Base-by-base conservation (phyloP, 1,140 invertebrate species). In the Drosophila bipectinata region DNA sequence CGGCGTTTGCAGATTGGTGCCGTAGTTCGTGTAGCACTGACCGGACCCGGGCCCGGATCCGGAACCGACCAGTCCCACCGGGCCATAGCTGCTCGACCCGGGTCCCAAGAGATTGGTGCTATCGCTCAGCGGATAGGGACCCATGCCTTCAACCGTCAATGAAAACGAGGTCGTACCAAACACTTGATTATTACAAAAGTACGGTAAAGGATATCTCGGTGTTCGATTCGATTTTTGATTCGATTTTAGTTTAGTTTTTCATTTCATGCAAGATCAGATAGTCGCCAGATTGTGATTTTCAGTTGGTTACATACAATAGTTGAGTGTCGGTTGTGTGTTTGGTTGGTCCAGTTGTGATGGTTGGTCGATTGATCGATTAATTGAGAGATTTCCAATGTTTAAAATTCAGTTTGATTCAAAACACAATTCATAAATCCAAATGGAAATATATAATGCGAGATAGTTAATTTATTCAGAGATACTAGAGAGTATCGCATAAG, bases 91-190 rank as follows among this genome's bases (percentile, higher is more conserved):
- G 34, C 76, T 85, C 53, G 90, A 90, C 32, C 74, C 87, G 77
- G 91, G 90, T 57, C 91, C 90, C 85, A 92, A 77, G 24, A 92
- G 80, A 73, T 92, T 92, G 66, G 91, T 91, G 90, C 88, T 91
- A 89, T 92, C 91, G 75, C 87, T 91, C 71, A 92, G 77, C 39
- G 91, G 91, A 90, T 92, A 92, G 74, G 91, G 91, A 90, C 91
- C 91, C 91, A 92, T 92, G 82, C 90, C 91, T 92, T 91, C 91
- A 92, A 92, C 91, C 91, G 90, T 92, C 71, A 91, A 90, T 63
- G 91, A 91, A 73, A 92, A 91, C 84, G 91, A 91, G 77, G 91
- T 91, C 71, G 89, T 92, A 78, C 91, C 91, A 91, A 92, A 92
- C 55, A 92, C 91, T 92, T 79, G 75, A 77, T 91, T 75, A 82